phyloP scores from a whole-genome alignment of 1,140 invertebrate genomes.

The Hyphantria cunea region DNA sequence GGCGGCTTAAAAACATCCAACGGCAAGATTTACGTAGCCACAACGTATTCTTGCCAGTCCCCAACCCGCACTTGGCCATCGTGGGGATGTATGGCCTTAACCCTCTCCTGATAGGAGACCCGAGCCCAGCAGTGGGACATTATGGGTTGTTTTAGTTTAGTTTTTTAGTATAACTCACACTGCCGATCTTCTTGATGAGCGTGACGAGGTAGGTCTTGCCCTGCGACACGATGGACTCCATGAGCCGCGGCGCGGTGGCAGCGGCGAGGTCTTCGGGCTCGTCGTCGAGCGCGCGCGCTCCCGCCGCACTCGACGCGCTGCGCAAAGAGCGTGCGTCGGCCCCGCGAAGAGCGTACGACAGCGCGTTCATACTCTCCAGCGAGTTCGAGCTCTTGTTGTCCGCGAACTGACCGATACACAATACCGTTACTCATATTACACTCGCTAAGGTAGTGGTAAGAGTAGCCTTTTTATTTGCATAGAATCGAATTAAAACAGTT shows the following conservation, averaged over 20 bases:
- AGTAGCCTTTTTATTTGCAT: too few species aligned
- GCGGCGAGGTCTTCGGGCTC: conserved; percentile 39
- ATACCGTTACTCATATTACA: neutral
- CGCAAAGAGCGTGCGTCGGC: conserved; percentile 11
- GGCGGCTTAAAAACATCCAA: too few species aligned
- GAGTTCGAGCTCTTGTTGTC: conserved; percentile 62
- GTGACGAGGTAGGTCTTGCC: conserved; percentile 70
- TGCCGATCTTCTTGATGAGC: conserved; percentile 66
- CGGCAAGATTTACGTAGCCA: too few species aligned
- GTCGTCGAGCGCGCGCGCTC: conserved; percentile 36
- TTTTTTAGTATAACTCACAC: too few species aligned
- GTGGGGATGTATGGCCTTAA: too few species aligned
- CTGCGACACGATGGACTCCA: conserved; percentile 69
- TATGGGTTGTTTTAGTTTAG: too few species aligned
- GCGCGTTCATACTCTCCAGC: conserved; percentile 54
- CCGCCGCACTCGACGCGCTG: conserved; percentile 16
- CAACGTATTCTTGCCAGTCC: too few species aligned
- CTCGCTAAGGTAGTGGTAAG: too few species aligned
- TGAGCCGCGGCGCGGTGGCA: conserved; percentile 51
- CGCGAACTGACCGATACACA: conserved; percentile 47
- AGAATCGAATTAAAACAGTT: too few species aligned
- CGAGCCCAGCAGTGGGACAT: too few species aligned
- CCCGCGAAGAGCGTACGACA: conserved; percentile 52
- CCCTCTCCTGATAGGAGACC: too few species aligned
- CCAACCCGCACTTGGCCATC: too few species aligned